Conservation (phyloP, 2,797 vertebrate genomes). For the Enteromius anoplus region DNA sequence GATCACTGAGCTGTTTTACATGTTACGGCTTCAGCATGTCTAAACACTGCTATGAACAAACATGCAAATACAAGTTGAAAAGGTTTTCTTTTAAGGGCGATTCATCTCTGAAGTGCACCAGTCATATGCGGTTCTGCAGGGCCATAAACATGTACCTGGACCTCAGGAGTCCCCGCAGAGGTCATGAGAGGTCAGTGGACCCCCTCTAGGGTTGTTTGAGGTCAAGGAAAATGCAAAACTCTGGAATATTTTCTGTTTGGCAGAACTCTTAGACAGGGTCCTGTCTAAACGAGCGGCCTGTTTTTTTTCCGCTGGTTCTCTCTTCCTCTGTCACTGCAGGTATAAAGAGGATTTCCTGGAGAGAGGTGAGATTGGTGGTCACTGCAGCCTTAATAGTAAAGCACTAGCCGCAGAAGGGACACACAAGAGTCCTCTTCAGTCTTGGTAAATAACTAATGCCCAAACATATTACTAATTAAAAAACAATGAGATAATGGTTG, state of each 20-base stretch:
- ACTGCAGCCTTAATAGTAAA: constrained; percentile 79
- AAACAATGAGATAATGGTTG: background rate
- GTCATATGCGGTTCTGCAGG: constrained; percentile 88
- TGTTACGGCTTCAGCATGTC: background rate
- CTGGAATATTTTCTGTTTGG: background rate
- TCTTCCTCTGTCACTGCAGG: constrained; percentile 69
- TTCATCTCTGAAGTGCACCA: constrained; percentile 88
- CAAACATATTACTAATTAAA: background rate
- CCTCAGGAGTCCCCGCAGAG: constrained; percentile 84
- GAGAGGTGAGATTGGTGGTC: constrained; percentile 87
- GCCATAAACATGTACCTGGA: constrained; percentile 91
- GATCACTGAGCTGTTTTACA: background rate
- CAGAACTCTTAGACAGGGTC: constrained; percentile 17
- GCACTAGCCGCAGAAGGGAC: constrained; percentile 83
- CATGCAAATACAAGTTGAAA: constrained; percentile 18
- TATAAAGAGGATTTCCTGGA: constrained; percentile 94
- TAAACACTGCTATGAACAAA: background rate
- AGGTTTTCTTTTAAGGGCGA: constrained; percentile 77
- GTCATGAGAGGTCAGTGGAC: constrained; percentile 86
- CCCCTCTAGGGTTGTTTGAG: background rate
- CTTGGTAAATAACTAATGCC: constrained; percentile 83
- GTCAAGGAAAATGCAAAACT: background rate
- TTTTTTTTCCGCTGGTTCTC: background rate
- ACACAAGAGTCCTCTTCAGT: constrained; percentile 95
- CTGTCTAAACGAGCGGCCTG: constrained; percentile 22